Conservation (phyloP, 2,888 invertebrate species). For the Rosalia funebris region DNA sequence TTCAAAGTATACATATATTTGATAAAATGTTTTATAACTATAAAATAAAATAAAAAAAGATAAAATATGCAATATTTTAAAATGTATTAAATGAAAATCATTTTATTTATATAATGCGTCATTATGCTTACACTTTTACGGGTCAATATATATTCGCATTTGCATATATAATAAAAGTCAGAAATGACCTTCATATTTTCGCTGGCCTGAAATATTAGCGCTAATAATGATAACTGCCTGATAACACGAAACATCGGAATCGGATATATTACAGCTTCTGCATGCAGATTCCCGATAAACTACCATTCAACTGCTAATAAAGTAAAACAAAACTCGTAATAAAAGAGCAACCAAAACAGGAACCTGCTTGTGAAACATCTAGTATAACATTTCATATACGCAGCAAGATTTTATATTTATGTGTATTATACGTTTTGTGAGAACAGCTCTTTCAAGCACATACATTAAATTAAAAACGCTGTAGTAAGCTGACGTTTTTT, state of each 20-base stretch:
- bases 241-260: constrained; percentile 26
- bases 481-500: constrained; percentile 16
- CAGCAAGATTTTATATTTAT: constrained; percentile 34
- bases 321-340: constrained; percentile 10
- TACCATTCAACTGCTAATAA: constrained; percentile 20
- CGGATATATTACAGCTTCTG: constrained; percentile 29
- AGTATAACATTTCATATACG: constrained; percentile 36
- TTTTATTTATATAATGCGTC: no score
- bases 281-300: constrained; percentile 35
- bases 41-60: no score
- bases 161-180: no score
- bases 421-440: constrained; percentile 21
- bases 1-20: no score
- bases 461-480: constrained; percentile 20
- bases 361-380: constrained; percentile 34
- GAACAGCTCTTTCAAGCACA: constrained; percentile 1
- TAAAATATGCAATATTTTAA: no score
- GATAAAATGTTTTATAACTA: no score
- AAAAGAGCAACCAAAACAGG: constrained; percentile 29
- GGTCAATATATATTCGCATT: no score
- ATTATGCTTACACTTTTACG: no score
- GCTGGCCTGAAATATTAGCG: constrained; percentile 9
- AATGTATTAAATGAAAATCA: no score
- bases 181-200: no score
- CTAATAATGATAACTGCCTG: constrained; percentile 27